Evolutionary conservation across 1,140 invertebrate species (phyloP), one percentile per base, ranked within the genome.

Genomic region (Bombus pascuorum): DNA sequence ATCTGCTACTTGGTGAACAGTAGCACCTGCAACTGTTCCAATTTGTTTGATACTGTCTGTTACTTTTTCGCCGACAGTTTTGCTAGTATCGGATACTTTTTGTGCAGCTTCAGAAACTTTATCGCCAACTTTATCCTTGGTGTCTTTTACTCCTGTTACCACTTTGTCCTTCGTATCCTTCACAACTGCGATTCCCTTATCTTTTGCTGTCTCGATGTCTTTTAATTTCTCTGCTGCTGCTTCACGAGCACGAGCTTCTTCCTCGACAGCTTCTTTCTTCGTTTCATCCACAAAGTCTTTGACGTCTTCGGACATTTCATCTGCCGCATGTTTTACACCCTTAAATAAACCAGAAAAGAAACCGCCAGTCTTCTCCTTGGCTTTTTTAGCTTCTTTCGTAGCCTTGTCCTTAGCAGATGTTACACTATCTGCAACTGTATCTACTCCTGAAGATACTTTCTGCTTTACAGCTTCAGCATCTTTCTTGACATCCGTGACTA

Each of bases 231-330:
- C 78, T 18, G 59, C 53, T 5, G 15, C 53, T 44, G 42, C 81
- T 47, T 75, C 80, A 18, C 71, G 82, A 9, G 84, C 80, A 57
- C 83, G 83, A 13, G 88, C 87, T 81, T 89, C 87, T 66, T 93
- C 90, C 34, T 91, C 86, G 28, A 80, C 81, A 22, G 89, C 76
- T 59, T 87, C 86, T 3, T 70, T 53, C 87, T 82, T 92, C 86
- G 72, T 87, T 91, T 87, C 68, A 1, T 84, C 82, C 1, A 84
- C 22, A 3, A 87, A 76, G 1, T 85, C 76, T 12, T 92, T 91
- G 1, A 91, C 89, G 25, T 92, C 92, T 37, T 92, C 91, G 9
- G 91, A 91, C 15, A 91, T 70, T 82, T 94, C 93, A 42, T 93
- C 92, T 81, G 74, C 86, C 5, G 86, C 70, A 37, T 93, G 82